Conservation (phyloP, 1,140 invertebrate species). For the Apis cerana region DNA sequence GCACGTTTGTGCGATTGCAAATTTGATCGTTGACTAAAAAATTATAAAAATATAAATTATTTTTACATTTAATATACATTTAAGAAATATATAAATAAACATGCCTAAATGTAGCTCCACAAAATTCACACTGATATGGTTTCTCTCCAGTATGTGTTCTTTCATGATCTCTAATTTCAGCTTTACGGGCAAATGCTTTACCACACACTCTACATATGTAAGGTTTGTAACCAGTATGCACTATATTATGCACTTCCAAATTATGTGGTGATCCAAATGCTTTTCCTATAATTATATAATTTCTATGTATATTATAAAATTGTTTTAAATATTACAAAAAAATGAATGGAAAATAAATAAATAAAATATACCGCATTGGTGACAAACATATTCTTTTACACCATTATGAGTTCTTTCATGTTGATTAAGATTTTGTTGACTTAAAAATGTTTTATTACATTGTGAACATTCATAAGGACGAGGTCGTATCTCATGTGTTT, state of each 20-base stretch:
- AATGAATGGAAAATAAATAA: not conserved
- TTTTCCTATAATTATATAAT: constrained; percentile 82
- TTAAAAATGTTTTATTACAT: constrained; percentile 89
- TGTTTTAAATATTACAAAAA: not conserved
- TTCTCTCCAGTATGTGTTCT: constrained; percentile 93
- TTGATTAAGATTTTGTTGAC: constrained; percentile 87
- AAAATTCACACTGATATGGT: constrained; percentile 91
- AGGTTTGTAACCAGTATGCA: constrained; percentile 87
- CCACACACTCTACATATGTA: constrained; percentile 87
- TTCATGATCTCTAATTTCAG: constrained; percentile 89
- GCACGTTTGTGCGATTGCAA: constrained; percentile 89
- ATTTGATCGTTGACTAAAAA: constrained; percentile 87
- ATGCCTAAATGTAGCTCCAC: constrained; percentile 86
- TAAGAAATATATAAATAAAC: not conserved
- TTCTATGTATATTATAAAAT: not conserved
- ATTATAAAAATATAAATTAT: constrained; percentile 5
- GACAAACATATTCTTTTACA: constrained; percentile 87
- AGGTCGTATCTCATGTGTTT: constrained; percentile 87
- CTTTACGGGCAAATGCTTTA: constrained; percentile 88
- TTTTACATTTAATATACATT: not conserved
- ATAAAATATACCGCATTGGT: constrained; percentile 83
- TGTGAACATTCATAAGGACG: constrained; percentile 85
- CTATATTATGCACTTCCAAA: constrained; percentile 88
- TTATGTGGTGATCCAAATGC: constrained; percentile 89
- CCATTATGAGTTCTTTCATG: constrained; percentile 88